Conservation (phyloP, 2,113 vertebrate genomes). For the Australoheros scitulus region DNA sequence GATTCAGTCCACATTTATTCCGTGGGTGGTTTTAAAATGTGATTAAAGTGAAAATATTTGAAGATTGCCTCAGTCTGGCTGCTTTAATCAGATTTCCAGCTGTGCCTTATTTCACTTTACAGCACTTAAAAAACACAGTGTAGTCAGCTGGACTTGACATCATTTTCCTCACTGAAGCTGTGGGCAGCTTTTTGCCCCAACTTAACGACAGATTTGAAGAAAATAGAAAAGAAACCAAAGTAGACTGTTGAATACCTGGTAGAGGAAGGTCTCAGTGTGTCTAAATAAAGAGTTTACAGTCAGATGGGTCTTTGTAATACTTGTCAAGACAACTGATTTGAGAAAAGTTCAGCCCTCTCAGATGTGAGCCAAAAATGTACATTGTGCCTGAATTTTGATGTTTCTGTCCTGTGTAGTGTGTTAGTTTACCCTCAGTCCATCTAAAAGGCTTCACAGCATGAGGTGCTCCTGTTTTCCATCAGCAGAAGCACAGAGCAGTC, state of each 20-base stretch:
- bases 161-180: background rate
- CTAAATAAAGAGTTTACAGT: background rate
- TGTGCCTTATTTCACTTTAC: constrained; percentile 19
- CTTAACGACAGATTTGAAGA: too few species aligned
- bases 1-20: constrained; percentile 1
- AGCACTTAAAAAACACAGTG: constrained; percentile 10
- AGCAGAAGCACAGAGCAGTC: background rate
- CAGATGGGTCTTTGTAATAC: background rate
- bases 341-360: background rate
- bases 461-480: background rate
- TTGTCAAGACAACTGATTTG: background rate
- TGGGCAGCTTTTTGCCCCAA: background rate
- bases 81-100: constrained; percentile 16
- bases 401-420: too few species aligned
- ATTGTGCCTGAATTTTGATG: too few species aligned
- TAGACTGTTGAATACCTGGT: background rate
- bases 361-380: background rate
- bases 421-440: too few species aligned
- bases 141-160: background rate
- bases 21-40: constrained; percentile 5
- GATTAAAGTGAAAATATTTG: background rate
- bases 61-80: background rate
- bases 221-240: background rate
- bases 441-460: background rate
- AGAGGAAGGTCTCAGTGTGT: background rate